Evolutionary conservation across 1,140 invertebrate genomes (phyloP).

Genomic region (Leptonema lineaticorne): DNA sequence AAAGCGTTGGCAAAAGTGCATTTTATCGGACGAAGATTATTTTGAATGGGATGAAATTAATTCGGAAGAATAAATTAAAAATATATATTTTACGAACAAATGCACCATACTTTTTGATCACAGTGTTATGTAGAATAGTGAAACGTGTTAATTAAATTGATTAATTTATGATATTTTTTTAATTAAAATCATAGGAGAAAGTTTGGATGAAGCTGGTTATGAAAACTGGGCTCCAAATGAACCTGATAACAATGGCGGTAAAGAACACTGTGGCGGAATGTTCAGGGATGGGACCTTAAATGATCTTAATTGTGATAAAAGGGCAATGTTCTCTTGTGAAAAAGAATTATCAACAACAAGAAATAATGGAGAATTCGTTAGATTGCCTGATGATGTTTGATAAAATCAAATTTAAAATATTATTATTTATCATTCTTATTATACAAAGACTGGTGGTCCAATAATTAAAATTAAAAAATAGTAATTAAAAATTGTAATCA

Average conservation of each 20-base stretch:
- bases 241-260: conserved; percentile 26
- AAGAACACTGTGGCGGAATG: conserved; percentile 36
- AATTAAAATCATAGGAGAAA: background rate
- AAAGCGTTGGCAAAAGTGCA: too few relatives aligned
- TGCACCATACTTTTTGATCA: too few relatives aligned
- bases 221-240: conserved; percentile 26
- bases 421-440: background rate
- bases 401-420: background rate
- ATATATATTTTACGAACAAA: too few relatives aligned
- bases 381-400: background rate
- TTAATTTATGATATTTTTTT: conserved; percentile 20
- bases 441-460: background rate
- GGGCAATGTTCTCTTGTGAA: conserved; percentile 24
- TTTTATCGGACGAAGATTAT: too few relatives aligned
- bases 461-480: background rate
- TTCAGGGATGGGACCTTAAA: conserved; percentile 18
- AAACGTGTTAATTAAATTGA: too few relatives aligned
- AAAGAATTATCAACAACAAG: background rate
- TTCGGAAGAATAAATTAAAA: too few relatives aligned
- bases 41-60: too few relatives aligned
- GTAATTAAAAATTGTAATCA: too few relatives aligned
- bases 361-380: background rate
- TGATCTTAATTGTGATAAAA: conserved; percentile 22
- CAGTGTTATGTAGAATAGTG: too few relatives aligned
- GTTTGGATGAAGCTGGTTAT: conserved; percentile 9